Conservation (phyloP, 2,113 vertebrate species). For the Symphodus melops region DNA sequence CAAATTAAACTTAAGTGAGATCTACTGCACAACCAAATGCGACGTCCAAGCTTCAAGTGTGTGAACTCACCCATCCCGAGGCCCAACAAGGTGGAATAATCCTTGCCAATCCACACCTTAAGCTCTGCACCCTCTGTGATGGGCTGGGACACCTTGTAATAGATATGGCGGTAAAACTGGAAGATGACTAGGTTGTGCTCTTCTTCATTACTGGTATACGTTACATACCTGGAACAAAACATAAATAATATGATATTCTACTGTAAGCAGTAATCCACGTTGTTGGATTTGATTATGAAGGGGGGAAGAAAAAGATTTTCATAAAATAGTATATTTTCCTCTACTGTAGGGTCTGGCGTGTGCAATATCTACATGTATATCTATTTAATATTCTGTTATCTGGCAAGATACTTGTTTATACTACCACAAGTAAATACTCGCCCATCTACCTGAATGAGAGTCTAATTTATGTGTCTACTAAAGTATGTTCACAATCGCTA, state of each 20-base stretch:
- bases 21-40: neutral
- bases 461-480: too few species aligned
- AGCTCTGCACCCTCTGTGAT: slow-evolving; percentile 79
- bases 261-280: neutral
- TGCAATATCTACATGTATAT: too few species aligned
- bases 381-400: too few species aligned
- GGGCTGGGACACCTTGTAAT: slow-evolving; percentile 79
- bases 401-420: too few species aligned
- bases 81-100: slow-evolving; percentile 79
- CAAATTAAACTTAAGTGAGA: neutral
- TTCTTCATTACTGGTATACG: slow-evolving; percentile 75
- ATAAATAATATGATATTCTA: neutral
- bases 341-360: too few species aligned
- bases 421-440: too few species aligned
- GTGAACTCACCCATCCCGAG: slow-evolving; percentile 75
- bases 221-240: slow-evolving; percentile 73
- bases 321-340: too few species aligned
- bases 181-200: slow-evolving; percentile 82
- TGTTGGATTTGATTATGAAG: neutral
- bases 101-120: slow-evolving; percentile 82
- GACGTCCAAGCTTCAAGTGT: neutral
- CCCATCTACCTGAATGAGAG: too few species aligned
- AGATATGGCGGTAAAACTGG: slow-evolving; percentile 82
- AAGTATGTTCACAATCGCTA: too few species aligned
- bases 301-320: neutral